Evolutionary conservation across 2,888 invertebrate species (phyloP).

Genomic region (Chymomyza procnemis): DNA sequence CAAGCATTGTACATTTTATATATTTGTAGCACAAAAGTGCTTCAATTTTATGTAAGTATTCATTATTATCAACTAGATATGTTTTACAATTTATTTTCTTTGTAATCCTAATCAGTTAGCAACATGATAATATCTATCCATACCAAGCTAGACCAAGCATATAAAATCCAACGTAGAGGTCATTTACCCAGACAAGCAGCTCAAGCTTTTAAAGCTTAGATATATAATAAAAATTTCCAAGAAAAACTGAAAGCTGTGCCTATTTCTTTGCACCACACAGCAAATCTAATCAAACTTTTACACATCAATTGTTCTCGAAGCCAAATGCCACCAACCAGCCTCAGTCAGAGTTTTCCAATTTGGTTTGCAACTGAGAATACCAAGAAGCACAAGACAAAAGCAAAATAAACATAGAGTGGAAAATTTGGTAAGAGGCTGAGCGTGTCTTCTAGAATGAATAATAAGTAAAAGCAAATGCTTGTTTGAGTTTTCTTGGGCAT

Average conservation of each 20-base stretch:
- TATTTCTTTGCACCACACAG: constrained; percentile 34
- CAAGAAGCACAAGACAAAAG: neutral
- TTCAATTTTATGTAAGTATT: too few relatives aligned
- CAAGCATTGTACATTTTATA: too few relatives aligned
- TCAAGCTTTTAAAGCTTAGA: neutral
- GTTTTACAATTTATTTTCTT: too few relatives aligned
- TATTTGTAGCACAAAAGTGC: too few relatives aligned
- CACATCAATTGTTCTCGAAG: constrained; percentile 55
- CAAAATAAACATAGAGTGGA: neutral
- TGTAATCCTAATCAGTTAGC: too few relatives aligned
- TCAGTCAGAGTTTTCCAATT: constrained; percentile 1
- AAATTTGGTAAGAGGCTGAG: constrained; percentile 34
- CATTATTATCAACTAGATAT: too few relatives aligned
- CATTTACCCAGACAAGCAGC: neutral
- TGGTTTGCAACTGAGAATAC: neutral
- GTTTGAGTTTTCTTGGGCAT: constrained; percentile 22
- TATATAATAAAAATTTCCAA: neutral
- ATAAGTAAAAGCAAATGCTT: constrained; percentile 55
- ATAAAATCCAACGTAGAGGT: neutral
- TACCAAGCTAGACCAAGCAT: too few relatives aligned
- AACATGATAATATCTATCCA: too few relatives aligned
- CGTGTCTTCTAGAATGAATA: constrained; percentile 46
- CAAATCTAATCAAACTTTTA: constrained; percentile 66
- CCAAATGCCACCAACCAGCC: constrained; percentile 21
- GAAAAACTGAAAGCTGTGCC: constrained; percentile 4